Percentiles rank a stretch among this genome's conserved stretches.
phyloP scores from a whole-genome alignment of 2,113 vertebrate genomes.

The Thalassarche chlororhynchos region DNA sequence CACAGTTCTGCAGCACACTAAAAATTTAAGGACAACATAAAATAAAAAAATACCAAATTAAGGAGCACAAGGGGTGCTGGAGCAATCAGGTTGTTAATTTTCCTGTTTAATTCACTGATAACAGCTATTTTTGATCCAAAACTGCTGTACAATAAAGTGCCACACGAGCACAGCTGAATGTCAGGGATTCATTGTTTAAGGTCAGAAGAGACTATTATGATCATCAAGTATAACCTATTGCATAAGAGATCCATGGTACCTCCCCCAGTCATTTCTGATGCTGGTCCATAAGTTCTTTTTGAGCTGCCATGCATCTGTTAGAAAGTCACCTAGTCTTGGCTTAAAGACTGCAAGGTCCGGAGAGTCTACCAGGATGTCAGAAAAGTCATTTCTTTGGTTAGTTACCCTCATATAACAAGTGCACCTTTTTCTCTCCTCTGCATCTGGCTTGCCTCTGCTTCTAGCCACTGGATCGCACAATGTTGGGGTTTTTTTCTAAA shows the following conservation, averaged over 20 bases:
- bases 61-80: neutral
- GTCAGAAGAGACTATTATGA: conserved; percentile 1
- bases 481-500: neutral
- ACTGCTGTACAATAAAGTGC: conserved; percentile 1
- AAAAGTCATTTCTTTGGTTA: neutral
- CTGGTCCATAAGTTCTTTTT: neutral
- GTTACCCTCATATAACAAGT: neutral
- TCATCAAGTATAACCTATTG: neutral
- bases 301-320: neutral
- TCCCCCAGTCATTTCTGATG: neutral
- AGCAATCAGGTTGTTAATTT: neutral
- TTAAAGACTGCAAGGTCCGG: neutral
- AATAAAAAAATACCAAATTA: conserved; percentile 32
- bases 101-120: conserved; percentile 29
- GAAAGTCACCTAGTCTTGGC: neutral
- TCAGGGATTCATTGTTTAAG: conserved; percentile 17
- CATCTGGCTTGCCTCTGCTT: neutral
- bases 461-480: neutral
- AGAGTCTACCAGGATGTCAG: neutral
- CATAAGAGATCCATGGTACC: neutral
- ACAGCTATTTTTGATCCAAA: conserved; percentile 9
- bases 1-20: neutral
- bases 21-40: conserved; percentile 27
- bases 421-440: neutral
- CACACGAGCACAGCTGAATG: conserved; percentile 26